Conservation (phyloP, 2,888 invertebrate species). For the Dicyrtomina minuta region DNA sequence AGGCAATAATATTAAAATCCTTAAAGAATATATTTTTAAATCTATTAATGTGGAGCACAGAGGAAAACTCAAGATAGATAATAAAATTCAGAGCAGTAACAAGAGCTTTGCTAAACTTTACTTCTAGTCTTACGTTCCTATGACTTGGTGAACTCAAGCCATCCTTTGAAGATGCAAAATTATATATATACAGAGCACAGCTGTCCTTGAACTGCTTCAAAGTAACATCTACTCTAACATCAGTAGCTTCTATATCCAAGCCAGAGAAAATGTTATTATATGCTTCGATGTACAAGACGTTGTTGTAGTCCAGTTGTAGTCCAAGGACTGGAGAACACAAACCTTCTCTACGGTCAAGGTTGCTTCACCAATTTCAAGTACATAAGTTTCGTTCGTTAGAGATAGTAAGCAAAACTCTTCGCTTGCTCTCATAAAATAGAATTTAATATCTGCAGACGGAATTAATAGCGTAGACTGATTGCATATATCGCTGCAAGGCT, state of each 20-base stretch:
- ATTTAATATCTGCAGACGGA: conserved; percentile 36
- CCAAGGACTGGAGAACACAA: too few relatives aligned
- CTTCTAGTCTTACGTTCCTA: conserved; percentile 14
- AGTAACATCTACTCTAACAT: conserved; percentile 15
- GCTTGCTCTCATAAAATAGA: conserved; percentile 24
- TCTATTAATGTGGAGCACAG: conserved; percentile 33
- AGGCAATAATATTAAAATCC: conserved; percentile 26
- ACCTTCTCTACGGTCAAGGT: too few relatives aligned
- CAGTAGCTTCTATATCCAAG: background rate
- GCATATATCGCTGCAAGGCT: too few relatives aligned
- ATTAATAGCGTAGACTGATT: conserved; percentile 24
- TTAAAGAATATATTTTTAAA: conserved; percentile 33
- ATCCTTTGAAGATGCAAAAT: conserved; percentile 1
- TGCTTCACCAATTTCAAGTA: conserved; percentile 30
- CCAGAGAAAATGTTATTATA: conserved; percentile 13
- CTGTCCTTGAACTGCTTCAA: conserved; percentile 1
- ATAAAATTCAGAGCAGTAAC: conserved; percentile 34
- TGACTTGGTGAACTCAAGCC: background rate
- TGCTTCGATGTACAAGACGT: background rate
- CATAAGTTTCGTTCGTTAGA: background rate
- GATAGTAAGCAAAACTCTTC: conserved; percentile 30
- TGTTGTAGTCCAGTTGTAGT: conserved; percentile 4
- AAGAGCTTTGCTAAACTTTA: conserved; percentile 30
- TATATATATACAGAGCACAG: conserved; percentile 9
- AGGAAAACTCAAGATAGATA: conserved; percentile 35